Evolutionary conservation across 2,888 invertebrate species (phyloP), one percentile per base, ranked within the genome.

Genomic region (Coremacera marginata): DNA sequence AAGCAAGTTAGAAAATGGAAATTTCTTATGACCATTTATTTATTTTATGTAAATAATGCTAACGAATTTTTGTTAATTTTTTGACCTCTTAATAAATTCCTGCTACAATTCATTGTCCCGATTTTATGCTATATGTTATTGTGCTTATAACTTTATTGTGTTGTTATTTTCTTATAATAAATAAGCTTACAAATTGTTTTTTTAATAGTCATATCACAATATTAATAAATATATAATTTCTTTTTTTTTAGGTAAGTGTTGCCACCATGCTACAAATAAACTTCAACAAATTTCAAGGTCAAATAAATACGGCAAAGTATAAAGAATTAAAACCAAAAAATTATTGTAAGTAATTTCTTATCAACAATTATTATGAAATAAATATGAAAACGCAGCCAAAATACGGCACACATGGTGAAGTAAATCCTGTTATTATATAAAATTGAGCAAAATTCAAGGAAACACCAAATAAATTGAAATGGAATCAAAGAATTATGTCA

Each of bases 161-260:
- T 60, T 57, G 44, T 60, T 37, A 22, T 25, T 8, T 31, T 55
- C 4, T n/a, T 57, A 34, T 60, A 34, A 57, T 49, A 14, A 11
- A 27, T 16, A 31, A 16, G 19, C n/a, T 60, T 65, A 25, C n/a
- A 60, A 68, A 44, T n/a, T 49, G 5, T 37, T 49, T 31, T 74
- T 31, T 44, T 7, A 44, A 22, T 25, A 31, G 5, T 31, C 31
- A 49, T 19, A 5, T 72, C n/a, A n/a, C n/a, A 25, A 14, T 49
- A 72, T 49, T 44, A 67, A 57, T 76, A 37, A 14, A 37, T 37
- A 67, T 34, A 37, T 55, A 19, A 74, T 14, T 78, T 63, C 70
- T 57, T 51, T 70, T 77, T 76, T 81, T 82, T 51, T 78, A 83
- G 83, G 83, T 83, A 83, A 83, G 83, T 83, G 80, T 77, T 65